Evolutionary conservation across 2,797 vertebrate genomes (phyloP).

Genomic region (Euthynnus affinis): DNA sequence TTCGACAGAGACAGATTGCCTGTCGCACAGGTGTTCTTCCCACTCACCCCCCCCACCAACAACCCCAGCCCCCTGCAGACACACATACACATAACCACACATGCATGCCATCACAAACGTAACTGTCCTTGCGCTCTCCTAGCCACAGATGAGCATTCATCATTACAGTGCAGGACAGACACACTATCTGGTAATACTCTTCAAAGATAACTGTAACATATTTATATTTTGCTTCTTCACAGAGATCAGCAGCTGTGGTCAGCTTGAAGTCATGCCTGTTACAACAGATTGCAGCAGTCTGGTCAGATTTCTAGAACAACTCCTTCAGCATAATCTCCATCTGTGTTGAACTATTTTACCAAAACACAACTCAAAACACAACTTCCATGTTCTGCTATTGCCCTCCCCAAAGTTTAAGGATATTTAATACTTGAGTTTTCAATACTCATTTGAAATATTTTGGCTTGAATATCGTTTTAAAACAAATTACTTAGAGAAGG

Average conservation of each 20-base stretch:
- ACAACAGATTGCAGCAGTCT: background rate
- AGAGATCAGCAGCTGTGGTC: background rate
- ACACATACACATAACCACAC: slow-evolving; percentile 21
- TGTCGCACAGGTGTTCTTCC: slow-evolving; percentile 73
- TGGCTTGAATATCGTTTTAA: background rate
- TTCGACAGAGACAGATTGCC: slow-evolving; percentile 75
- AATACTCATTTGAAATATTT: background rate
- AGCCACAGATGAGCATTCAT: slow-evolving; percentile 11
- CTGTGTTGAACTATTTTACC: background rate
- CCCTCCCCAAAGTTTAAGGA: background rate
- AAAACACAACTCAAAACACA: background rate
- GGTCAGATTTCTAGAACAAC: background rate
- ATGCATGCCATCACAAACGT: slow-evolving; percentile 23
- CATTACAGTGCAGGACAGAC: slow-evolving; percentile 14
- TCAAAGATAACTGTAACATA: background rate
- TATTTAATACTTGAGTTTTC: background rate
- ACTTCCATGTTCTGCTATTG: background rate
- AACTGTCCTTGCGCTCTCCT: slow-evolving; percentile 32
- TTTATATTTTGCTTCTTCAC: slow-evolving; percentile 4
- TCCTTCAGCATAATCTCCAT: background rate
- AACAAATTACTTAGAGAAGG: background rate
- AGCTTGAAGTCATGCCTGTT: background rate
- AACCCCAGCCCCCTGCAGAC: background rate
- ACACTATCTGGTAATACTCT: background rate
- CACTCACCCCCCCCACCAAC: slow-evolving; percentile 19